Conservation (phyloP, 2,113 vertebrate genomes). For the Aptenodytes forsteri region DNA sequence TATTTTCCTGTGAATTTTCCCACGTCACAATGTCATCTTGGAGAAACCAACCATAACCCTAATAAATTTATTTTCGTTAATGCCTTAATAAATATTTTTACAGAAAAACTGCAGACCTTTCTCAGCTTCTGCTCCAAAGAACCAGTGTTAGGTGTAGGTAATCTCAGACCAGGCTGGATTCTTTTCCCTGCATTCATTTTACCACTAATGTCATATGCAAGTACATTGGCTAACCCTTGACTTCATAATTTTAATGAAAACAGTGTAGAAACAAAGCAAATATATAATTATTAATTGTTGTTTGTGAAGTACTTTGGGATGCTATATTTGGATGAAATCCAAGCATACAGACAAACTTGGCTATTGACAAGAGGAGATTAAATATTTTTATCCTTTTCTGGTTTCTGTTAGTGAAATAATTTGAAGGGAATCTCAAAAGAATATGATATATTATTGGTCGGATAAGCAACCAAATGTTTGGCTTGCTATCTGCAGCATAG, state of each 20-base stretch:
- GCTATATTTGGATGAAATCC: not conserved
- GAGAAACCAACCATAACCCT: not conserved
- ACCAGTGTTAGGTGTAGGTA: not conserved
- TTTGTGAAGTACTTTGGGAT: not conserved
- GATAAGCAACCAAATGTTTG: not conserved
- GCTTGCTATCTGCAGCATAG: not conserved
- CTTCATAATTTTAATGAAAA: not conserved
- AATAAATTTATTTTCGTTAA: not conserved
- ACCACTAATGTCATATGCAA: not conserved
- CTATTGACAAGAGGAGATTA: not conserved
- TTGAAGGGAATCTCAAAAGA: not conserved
- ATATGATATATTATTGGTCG: not conserved
- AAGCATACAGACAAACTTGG: not conserved
- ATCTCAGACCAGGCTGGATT: not conserved
- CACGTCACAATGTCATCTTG: not conserved
- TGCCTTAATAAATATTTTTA: not conserved
- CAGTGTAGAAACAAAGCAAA: not conserved
- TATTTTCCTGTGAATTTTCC: not conserved
- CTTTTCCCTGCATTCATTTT: not conserved
- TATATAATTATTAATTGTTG: not conserved
- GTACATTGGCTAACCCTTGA: not conserved
- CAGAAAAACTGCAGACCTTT: not conserved
- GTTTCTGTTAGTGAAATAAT: not conserved
- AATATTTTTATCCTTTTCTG: not conserved
- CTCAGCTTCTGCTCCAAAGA: not conserved